Evolutionary conservation across 2,888 invertebrate species (phyloP).

Genomic region (Amphipoea oculea): DNA sequence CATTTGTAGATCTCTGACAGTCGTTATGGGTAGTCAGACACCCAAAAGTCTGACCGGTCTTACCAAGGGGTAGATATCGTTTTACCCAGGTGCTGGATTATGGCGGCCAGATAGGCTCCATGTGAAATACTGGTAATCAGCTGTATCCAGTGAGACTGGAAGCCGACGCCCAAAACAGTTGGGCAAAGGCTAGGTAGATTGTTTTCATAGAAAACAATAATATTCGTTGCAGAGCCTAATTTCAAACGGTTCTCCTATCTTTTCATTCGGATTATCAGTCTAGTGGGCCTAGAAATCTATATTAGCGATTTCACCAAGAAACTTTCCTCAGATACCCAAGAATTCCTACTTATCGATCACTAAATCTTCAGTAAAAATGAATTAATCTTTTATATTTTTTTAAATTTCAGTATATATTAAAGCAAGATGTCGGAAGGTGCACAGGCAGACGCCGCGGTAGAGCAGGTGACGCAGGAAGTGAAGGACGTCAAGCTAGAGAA

Average conservation of each 20-base stretch:
- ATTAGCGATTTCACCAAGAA: not conserved
- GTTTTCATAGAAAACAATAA: not conserved
- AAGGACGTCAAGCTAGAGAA: conserved; percentile 91
- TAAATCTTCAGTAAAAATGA: not conserved
- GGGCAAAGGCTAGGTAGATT: not conserved
- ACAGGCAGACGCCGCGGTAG: conserved; percentile 79
- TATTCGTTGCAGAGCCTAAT: not conserved
- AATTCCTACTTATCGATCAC: not conserved
- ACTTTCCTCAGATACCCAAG: not conserved
- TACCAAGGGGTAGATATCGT: not conserved
- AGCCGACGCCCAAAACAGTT: not conserved
- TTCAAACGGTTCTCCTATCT: not conserved
- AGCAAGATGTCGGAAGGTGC: conserved; percentile 80
- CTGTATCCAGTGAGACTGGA: not conserved
- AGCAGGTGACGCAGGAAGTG: conserved; percentile 86
- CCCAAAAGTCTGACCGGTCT: not conserved
- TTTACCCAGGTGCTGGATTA: not conserved
- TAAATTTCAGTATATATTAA: conserved; percentile 66
- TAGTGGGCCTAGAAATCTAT: conserved; percentile 6
- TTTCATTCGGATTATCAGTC: not conserved
- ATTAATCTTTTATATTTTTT: not conserved
- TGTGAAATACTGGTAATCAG: not conserved
- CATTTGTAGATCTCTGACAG: no score
- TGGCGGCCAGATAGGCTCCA: no score
- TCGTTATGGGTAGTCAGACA: not conserved